Conservation (phyloP, 2,113 vertebrate species). For the Elachura formosa region DNA sequence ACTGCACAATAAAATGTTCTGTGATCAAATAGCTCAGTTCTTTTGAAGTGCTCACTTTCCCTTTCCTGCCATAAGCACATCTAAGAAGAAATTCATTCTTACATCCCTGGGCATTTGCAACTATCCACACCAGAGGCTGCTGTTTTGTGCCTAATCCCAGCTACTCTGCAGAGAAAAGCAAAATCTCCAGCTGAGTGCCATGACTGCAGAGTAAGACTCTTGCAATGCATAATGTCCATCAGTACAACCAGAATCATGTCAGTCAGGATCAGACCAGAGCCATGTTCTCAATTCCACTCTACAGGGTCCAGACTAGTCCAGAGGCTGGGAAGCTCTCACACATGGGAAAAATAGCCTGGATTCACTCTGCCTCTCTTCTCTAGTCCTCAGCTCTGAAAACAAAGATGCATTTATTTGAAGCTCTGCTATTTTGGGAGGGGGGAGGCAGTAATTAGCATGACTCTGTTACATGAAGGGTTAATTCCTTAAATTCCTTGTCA, state of each 20-base stretch:
- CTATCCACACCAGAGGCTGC: background rate
- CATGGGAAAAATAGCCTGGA: background rate
- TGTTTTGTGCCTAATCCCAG: background rate
- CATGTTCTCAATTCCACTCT: background rate
- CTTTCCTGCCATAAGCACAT: background rate
- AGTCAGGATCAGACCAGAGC: background rate
- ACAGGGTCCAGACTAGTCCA: background rate
- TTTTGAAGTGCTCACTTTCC: constrained; percentile 24
- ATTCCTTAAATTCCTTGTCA: constrained; percentile 44
- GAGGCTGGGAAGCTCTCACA: background rate
- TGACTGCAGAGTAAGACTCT: background rate
- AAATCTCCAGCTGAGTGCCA: background rate
- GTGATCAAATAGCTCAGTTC: background rate
- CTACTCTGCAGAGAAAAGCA: background rate
- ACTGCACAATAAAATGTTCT: constrained; percentile 18
- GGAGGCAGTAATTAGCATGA: constrained; percentile 12
- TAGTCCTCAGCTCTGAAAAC: background rate
- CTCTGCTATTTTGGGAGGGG: background rate
- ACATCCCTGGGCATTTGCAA: background rate
- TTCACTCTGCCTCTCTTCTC: background rate
- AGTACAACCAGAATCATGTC: background rate
- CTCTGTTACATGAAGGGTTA: background rate
- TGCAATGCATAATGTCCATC: background rate
- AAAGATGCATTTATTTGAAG: constrained; percentile 12
- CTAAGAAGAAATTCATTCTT: background rate